Evolutionary conservation across 2,888 invertebrate genomes (phyloP), one percentile per base, ranked within the genome.

Genomic region (Sminthurides aquaticus): DNA sequence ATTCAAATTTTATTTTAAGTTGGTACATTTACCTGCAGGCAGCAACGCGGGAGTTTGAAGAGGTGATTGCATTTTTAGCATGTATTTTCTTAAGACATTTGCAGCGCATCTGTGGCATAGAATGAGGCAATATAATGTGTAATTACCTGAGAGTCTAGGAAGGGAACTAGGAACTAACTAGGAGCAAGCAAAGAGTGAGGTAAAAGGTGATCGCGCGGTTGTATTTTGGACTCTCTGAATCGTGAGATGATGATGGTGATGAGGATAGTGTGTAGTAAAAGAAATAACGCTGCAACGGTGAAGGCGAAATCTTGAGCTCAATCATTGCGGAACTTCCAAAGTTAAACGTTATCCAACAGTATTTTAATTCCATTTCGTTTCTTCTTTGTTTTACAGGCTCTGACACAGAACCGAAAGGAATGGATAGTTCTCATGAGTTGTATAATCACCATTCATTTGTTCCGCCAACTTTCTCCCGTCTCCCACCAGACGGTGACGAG

Each of bases 401-500:
- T 64, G 49, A 28, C 28, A 34, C 22, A 26, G 58, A 58, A 59
- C 26, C 64, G 20, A 59, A 64, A 28, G 64, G 58, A 64, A 74
- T 72, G 72, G 72, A 72, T 57, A 71, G 69, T 69, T 67, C 73
- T 28, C 66, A 68, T 65, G 73, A 73, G 59, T 65, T 71, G 55
- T 66, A 64, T 29, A 49, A 34, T 28, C 58, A 49, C 29, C 70
- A 71, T 57, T 64, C 71, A 69, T 71, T 70, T 65, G 65, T 69
- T 56, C 78, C 78, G 54, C 79, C 79, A 34, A 75, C 77, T 60
- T 77, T 86, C 77, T 86, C 87, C 59, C 83, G 89, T 75, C 86
- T 88, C 78, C 89, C 89, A 71, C 89, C 89, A 54, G 89, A 90
- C 79, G 89, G 89, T 75, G 88, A 89, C 79, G 90, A 90, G 79